Conservation (phyloP, 2,113 vertebrate genomes). For the Desmodus rotundus region DNA sequence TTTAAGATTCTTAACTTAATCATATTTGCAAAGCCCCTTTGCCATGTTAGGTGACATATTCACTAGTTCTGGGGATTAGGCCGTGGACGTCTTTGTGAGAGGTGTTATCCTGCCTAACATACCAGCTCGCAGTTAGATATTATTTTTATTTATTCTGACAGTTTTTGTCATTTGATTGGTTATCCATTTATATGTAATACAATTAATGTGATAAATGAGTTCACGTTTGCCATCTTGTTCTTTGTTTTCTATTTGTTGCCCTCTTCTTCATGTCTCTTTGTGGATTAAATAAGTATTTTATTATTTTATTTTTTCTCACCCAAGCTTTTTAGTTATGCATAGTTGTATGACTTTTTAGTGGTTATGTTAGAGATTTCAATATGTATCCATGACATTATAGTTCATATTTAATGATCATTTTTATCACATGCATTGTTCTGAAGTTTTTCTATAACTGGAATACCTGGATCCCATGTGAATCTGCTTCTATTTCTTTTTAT, state of each 20-base stretch:
- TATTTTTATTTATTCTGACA: neutral
- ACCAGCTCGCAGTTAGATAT: neutral
- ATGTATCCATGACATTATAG: neutral
- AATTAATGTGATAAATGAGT: neutral
- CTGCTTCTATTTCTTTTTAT: neutral
- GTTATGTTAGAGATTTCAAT: neutral
- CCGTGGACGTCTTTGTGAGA: neutral
- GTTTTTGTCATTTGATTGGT: neutral
- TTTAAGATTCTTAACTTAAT: constrained; percentile 9
- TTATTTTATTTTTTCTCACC: neutral
- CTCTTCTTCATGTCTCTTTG: neutral
- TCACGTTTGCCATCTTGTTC: neutral
- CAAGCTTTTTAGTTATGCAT: neutral
- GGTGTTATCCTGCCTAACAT: neutral
- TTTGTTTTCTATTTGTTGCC: neutral
- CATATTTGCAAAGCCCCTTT: neutral
- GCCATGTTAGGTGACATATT: neutral
- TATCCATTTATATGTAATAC: neutral
- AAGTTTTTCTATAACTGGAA: neutral
- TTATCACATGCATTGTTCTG: neutral
- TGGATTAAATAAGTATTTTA: neutral
- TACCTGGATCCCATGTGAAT: neutral
- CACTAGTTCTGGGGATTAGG: neutral
- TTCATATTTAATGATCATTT: neutral
- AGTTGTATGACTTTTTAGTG: constrained; percentile 4